Evolutionary conservation across 2,888 invertebrate genomes (phyloP).

Genomic region (Sphecodes monilicornis): DNA sequence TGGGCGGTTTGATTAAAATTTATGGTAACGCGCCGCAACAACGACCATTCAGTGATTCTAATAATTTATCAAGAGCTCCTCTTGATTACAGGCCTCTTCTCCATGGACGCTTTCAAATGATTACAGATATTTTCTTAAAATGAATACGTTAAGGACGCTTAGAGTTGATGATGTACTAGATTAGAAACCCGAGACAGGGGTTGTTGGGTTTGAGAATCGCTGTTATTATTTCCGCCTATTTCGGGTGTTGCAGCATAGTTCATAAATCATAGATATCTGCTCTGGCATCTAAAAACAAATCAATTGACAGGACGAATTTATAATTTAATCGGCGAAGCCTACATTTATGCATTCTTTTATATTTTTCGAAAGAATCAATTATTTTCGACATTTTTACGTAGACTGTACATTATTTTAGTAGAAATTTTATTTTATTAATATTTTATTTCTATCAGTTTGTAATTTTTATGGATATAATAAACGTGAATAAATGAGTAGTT

Average conservation of each 20-base stretch:
- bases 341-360: no score
- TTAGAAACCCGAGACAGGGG: not conserved
- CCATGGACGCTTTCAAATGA: not conserved
- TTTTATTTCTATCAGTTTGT: no score
- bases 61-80: constrained; percentile 21
- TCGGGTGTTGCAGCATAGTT: not conserved
- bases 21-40: constrained; percentile 6
- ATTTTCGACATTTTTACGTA: no score
- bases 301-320: not conserved
- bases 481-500: no score
- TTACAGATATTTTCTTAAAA: not conserved
- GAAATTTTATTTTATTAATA: no score
- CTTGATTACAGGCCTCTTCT: constrained; percentile 17
- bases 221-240: not conserved
- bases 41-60: not conserved
- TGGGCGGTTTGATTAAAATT: constrained; percentile 31
- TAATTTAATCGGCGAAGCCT: not conserved
- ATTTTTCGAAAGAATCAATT: no score
- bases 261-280: not conserved
- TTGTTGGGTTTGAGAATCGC: not conserved
- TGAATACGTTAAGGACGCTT: not conserved
- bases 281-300: not conserved
- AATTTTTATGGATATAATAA: no score
- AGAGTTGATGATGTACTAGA: not conserved
- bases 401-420: no score